phyloP scores from a whole-genome alignment of 2,888 invertebrate species.

The Syrista parreyssii region DNA sequence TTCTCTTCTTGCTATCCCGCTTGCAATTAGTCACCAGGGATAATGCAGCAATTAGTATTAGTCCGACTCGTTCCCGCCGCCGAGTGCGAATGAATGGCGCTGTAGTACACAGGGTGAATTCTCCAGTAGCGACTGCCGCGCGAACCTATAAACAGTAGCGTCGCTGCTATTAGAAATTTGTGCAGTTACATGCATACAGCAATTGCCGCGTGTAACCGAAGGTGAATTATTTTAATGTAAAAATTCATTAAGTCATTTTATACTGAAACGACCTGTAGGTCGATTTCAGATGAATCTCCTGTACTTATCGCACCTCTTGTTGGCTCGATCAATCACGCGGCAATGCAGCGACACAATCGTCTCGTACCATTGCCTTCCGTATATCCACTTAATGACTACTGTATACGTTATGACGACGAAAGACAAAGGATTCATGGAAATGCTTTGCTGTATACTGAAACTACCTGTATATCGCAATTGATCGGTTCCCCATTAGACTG shows the following conservation, averaged over 20 bases:
- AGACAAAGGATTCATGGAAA: neutral
- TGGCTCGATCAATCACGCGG: neutral
- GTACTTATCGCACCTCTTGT: neutral
- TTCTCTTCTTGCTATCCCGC: no score
- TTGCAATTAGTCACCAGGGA: no score
- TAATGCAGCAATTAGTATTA: no score
- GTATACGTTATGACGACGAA: neutral
- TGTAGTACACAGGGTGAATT: no score
- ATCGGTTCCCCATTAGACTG: neutral
- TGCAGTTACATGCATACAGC: no score
- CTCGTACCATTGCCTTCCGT: neutral
- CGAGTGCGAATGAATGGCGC: no score
- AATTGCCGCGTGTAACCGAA: no score
- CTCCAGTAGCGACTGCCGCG: neutral
- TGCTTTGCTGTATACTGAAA: neutral
- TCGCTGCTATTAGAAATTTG: no score
- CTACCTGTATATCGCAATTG: neutral
- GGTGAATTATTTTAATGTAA: no score
- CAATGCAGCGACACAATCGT: neutral
- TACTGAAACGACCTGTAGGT: neutral
- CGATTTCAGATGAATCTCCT: neutral
- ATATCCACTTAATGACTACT: neutral
- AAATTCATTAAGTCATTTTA: no score
- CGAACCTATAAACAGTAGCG: neutral
- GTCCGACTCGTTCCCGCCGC: no score